Base-by-base conservation (phyloP, 2,797 vertebrate genomes). In the Nasua narica region DNA sequence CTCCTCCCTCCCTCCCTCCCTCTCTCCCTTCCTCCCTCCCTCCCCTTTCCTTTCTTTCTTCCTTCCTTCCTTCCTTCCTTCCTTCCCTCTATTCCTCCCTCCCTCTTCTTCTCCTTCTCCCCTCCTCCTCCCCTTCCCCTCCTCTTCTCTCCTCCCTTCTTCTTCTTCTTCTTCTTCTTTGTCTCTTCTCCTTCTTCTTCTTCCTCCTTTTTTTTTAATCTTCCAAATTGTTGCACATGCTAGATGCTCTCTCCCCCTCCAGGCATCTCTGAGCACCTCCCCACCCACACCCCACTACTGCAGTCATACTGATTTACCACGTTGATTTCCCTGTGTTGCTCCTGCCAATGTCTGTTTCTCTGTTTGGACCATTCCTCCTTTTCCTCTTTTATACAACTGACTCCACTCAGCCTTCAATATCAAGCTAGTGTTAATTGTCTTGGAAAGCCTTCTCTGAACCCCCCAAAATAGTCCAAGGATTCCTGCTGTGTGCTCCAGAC, bases 51-150 rank as follows among this genome's bases (percentile, higher is more conserved):
- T 5, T 62, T 29, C 60, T 5, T 32, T 32, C 60, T 6, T 32
- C 8, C 58, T 11, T 15, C 4, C 15, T 7, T n/a, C 5, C 32
- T 16, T 19, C 2, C 16, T 4, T 67, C 8, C 62, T 3, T 67
- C 9, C n/a, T 2, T 7, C 4, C 32, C 32, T 21, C 23, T 7
- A 10, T 10, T 37, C 7, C 35, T 21, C 4, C n/a, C 5, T 3
- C 1, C 5, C 6, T 40, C 12, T 7, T 3, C 0, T 35, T 10
- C 9, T 4, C 8, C 18, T 35, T 8, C 29, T 21, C n/a, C n/a
- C n/a, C n/a, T n/a, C n/a, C n/a, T n/a, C n/a, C n/a, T n/a, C n/a
- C n/a, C n/a, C n/a, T n/a, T n/a, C n/a, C n/a, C n/a, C n/a, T n/a
- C n/a, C n/a, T n/a, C n/a, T n/a, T 7, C 5, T 6, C 12, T 13